Conservation (phyloP, 1,140 invertebrate genomes). For the Neelides sp. region DNA sequence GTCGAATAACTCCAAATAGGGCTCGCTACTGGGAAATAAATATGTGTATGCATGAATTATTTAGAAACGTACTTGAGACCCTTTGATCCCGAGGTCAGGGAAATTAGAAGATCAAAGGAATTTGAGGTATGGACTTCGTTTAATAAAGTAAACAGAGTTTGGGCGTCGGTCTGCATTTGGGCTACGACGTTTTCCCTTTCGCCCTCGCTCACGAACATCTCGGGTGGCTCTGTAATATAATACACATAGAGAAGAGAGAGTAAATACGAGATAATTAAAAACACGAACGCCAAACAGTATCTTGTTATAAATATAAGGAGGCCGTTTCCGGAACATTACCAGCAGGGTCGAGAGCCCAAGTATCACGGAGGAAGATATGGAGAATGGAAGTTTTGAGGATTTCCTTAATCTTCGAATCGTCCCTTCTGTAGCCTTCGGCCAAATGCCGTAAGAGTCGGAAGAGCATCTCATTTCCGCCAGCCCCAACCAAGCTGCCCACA, state of each 20-base stretch:
- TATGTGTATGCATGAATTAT: no score
- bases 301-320: no score
- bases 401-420: conserved; percentile 47
- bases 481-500: conserved; percentile 68
- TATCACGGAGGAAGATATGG: conserved; percentile 51
- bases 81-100: no score
- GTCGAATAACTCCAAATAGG: no score
- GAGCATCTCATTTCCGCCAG: conserved; percentile 67
- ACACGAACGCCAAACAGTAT: not conserved
- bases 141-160: no score
- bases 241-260: no score
- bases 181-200: not conserved
- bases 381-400: conserved; percentile 59
- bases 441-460: conserved; percentile 71
- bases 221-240: not conserved
- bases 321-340: conserved; percentile 25
- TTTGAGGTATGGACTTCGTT: no score
- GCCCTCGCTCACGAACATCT: not conserved
- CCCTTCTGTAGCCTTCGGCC: conserved; percentile 50
- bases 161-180: not conserved
- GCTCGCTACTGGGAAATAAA: no score
- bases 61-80: no score
- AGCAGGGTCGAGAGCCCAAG: conserved; percentile 39
- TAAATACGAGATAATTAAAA: conserved; percentile 5
- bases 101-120: no score